These are phyloP conservation scores for Nesidiocoris tenuis DNA, from an alignment of 2,888 invertebrate genomes.

Conservation along the genomic window DNA sequence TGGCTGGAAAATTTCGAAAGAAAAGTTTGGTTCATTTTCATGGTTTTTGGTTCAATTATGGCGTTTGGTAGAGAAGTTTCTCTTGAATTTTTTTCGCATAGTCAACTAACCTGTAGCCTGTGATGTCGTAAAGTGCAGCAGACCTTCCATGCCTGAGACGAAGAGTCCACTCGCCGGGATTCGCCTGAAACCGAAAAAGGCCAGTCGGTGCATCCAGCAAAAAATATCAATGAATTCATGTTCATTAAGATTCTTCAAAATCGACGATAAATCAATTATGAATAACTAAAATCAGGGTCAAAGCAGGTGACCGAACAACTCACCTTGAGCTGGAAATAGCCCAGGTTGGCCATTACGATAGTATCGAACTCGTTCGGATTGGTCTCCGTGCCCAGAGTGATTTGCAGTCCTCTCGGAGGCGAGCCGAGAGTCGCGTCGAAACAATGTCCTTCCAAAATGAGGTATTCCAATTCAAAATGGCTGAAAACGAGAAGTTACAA, in stretches of 20 bases:
- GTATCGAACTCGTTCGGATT: constrained; percentile 84
- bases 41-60: no score
- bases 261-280: no score
- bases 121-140: constrained; percentile 90
- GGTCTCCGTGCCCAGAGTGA: constrained; percentile 83
- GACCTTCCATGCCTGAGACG: constrained; percentile 89
- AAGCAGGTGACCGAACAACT: no score
- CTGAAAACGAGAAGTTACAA: constrained; percentile 59
- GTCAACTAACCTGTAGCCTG: constrained; percentile 58
- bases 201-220: no score
- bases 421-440: constrained; percentile 83
- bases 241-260: no score
- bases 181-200: constrained; percentile 61
- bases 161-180: constrained; percentile 93
- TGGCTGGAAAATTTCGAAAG: constrained; percentile 60
- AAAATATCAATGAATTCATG: no score
- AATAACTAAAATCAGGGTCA: no score
- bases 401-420: constrained; percentile 95
- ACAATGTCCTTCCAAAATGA: constrained; percentile 94
- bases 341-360: constrained; percentile 99
- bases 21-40: no score
- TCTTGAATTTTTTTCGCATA: no score
- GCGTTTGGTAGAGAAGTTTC: background rate
- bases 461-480: constrained; percentile 92
- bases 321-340: constrained; percentile 91